These are phyloP conservation scores for Microcebus jonahi DNA, from an alignment of 2,113 vertebrate genomes.

Conservation along the genomic window DNA sequence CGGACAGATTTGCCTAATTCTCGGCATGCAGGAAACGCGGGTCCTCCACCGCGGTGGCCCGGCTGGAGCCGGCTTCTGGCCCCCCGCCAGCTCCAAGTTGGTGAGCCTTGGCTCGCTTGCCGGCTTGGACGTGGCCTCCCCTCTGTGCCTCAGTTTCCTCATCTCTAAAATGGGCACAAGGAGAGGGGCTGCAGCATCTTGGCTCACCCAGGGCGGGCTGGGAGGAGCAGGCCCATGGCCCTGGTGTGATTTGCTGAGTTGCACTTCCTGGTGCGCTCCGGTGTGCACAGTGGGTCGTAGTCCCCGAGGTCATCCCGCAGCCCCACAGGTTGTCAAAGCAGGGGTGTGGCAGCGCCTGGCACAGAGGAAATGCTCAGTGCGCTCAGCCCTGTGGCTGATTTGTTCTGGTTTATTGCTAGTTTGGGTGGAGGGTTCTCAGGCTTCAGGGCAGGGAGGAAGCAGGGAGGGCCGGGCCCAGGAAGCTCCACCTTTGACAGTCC, in stretches of 20 bases:
- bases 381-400: neutral
- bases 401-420: neutral
- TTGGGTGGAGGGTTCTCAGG: neutral
- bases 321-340: neutral
- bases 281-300: neutral
- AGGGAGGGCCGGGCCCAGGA: neutral
- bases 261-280: neutral
- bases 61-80: neutral
- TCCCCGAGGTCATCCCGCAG: neutral
- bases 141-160: neutral
- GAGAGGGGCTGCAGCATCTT: neutral
- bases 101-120: neutral
- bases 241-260: neutral
- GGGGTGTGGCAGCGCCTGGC: accelerated
- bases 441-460: neutral
- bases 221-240: neutral
- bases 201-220: neutral
- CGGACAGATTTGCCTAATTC: neutral
- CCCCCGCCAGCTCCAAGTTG: neutral
- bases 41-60: neutral
- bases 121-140: accelerated
- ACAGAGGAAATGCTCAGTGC: neutral
- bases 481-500: neutral
- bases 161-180: neutral
- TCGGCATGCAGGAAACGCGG: neutral